These are phyloP conservation scores for Gryon sp. DNA, from an alignment of 1,140 invertebrate genomes.

Conservation along the genomic window DNA sequence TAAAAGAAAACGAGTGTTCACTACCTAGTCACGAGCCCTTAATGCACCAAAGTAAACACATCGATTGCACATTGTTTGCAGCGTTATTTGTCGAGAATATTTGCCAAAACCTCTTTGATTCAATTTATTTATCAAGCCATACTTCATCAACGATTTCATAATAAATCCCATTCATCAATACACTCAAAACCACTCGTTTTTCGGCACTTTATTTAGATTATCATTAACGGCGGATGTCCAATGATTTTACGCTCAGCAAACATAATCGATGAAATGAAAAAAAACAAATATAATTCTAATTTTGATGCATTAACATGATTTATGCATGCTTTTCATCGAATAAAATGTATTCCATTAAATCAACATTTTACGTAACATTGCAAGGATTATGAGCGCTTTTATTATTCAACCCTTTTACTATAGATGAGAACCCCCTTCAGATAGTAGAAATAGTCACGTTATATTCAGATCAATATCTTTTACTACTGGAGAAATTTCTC, in stretches of 20 bases:
- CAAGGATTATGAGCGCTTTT: conserved; percentile 38
- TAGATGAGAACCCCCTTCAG: conserved; percentile 44
- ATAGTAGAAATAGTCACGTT: conserved; percentile 59
- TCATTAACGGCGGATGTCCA: no score
- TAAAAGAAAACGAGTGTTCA: conserved; percentile 38
- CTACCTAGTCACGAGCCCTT: conserved; percentile 41
- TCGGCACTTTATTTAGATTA: background rate
- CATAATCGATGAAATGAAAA: no score
- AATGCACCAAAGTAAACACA: conserved; percentile 43
- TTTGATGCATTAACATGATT: conserved; percentile 21
- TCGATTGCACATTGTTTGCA: conserved; percentile 25
- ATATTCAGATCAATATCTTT: conserved; percentile 56
- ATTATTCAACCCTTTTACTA: conserved; percentile 53
- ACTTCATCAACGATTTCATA: conserved; percentile 14
- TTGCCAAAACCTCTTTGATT: conserved; percentile 16
- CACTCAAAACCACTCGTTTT: background rate
- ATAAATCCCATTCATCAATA: conserved; percentile 3
- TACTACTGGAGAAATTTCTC: conserved; percentile 44
- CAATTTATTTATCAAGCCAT: conserved; percentile 30
- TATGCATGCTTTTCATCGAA: conserved; percentile 12
- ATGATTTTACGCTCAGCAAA: no score
- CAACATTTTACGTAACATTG: conserved; percentile 34
- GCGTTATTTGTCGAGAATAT: conserved; percentile 33
- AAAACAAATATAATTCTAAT: no score
- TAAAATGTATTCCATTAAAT: conserved; percentile 36